Percentiles rank a stretch among this genome's conserved stretches.
These are phyloP conservation scores for Stenotaenia linearis DNA, from an alignment of 2,888 invertebrate genomes.

Conservation along the genomic window DNA sequence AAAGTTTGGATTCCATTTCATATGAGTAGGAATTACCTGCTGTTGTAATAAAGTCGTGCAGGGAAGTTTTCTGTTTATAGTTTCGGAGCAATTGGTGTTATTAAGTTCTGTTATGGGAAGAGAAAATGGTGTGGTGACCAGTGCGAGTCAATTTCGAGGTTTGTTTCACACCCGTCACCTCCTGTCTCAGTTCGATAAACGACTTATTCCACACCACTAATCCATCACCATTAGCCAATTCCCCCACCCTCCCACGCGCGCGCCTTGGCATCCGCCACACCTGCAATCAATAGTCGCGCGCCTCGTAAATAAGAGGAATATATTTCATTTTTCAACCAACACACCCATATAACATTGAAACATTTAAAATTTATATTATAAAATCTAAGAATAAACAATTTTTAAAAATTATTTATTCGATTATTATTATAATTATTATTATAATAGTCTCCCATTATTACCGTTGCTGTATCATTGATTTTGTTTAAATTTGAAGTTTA, in stretches of 20 bases:
- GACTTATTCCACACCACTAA: slow-evolving; percentile 31
- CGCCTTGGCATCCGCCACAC: background rate
- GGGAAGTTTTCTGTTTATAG: background rate
- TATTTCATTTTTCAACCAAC: slow-evolving; percentile 1
- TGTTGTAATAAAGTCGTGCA: background rate
- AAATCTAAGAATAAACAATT: background rate
- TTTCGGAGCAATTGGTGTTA: background rate
- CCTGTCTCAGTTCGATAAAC: slow-evolving; percentile 28
- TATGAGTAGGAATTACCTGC: background rate
- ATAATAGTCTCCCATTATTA: no score
- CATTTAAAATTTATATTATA: background rate
- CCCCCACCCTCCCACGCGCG: slow-evolving; percentile 1
- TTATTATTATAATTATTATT: no score
- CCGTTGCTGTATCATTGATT: no score
- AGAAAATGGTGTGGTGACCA: background rate
- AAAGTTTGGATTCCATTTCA: background rate
- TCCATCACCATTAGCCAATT: slow-evolving; percentile 15
- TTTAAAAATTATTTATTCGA: background rate
- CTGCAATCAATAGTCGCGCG: slow-evolving; percentile 15
- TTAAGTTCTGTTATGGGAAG: background rate
- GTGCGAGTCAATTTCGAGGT: background rate
- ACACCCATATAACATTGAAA: background rate
- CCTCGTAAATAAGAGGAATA: slow-evolving; percentile 5
- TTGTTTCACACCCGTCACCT: background rate
- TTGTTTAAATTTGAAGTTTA: no score